phyloP scores from a whole-genome alignment of 2,113 vertebrate species.

The Sclerurus mexicanus region DNA sequence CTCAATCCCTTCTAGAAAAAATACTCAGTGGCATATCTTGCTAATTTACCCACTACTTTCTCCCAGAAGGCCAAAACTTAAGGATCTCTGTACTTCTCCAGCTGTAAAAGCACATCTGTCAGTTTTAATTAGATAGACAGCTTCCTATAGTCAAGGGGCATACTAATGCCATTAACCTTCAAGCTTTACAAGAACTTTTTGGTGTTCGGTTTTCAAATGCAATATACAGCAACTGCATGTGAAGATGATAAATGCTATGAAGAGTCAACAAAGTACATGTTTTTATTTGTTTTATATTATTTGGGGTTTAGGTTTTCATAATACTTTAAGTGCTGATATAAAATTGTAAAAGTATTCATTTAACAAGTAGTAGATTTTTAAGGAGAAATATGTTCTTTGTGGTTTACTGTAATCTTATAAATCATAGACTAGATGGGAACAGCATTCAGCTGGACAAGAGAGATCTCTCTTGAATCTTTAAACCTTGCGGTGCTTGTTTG shows the following conservation, averaged over 20 bases:
- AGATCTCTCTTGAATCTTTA: background rate
- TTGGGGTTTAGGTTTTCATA: background rate
- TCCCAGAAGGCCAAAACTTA: conserved; percentile 14
- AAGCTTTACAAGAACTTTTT: conserved; percentile 28
- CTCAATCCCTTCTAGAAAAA: conserved; percentile 27
- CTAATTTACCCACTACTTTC: conserved; percentile 42
- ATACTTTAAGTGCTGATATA: background rate
- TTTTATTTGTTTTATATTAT: background rate
- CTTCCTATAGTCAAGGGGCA: conserved; percentile 52
- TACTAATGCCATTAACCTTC: conserved; percentile 66
- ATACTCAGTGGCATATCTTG: background rate
- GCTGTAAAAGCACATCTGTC: conserved; percentile 69
- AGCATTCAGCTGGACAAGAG: background rate
- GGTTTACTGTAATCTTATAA: background rate
- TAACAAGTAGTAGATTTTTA: background rate
- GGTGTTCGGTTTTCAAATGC: conserved; percentile 30
- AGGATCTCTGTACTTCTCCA: conserved; percentile 20
- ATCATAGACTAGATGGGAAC: background rate
- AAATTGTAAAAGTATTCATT: background rate
- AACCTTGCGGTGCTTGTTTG: background rate
- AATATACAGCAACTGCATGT: background rate
- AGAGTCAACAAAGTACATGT: background rate
- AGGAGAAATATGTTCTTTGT: background rate
- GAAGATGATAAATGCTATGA: conserved; percentile 2
- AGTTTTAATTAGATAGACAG: conserved; percentile 63